Conservation (phyloP, 2,797 vertebrate species). For the Naso thynnoides region DNA sequence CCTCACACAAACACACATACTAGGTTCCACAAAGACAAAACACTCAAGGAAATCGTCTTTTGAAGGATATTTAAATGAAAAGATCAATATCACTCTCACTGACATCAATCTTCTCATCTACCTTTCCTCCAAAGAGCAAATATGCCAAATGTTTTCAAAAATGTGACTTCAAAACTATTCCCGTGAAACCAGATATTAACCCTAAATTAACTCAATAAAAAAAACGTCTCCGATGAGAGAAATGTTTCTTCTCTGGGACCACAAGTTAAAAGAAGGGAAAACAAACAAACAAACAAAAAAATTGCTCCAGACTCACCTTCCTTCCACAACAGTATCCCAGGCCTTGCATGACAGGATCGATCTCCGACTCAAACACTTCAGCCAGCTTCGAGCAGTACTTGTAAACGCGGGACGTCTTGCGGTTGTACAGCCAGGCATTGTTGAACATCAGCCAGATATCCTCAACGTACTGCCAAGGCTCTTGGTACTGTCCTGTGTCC, state of each 20-base stretch:
- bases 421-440: conserved; percentile 99
- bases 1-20: too few relatives aligned
- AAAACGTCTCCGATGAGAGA: conserved; percentile 1
- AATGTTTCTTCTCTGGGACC: background rate
- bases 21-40: too few relatives aligned
- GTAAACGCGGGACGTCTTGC: conserved; percentile 98
- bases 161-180: too few relatives aligned
- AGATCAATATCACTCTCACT: too few relatives aligned
- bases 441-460: conserved; percentile 99
- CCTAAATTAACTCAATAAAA: background rate
- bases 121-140: background rate
- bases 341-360: conserved; percentile 97
- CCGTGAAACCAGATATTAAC: background rate
- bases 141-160: too few relatives aligned
- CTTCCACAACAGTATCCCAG: conserved; percentile 98
- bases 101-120: background rate
- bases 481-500: conserved; percentile 98
- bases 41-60: too few relatives aligned
- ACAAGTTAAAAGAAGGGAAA: background rate
- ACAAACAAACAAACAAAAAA: too few relatives aligned
- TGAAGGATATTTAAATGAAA: too few relatives aligned
- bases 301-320: conserved; percentile 88
- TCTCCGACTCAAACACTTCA: conserved; percentile 97
- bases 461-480: conserved; percentile 98
- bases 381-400: conserved; percentile 99